phyloP scores from a whole-genome alignment of 2,797 vertebrate genomes.

The Alauda arvensis region DNA sequence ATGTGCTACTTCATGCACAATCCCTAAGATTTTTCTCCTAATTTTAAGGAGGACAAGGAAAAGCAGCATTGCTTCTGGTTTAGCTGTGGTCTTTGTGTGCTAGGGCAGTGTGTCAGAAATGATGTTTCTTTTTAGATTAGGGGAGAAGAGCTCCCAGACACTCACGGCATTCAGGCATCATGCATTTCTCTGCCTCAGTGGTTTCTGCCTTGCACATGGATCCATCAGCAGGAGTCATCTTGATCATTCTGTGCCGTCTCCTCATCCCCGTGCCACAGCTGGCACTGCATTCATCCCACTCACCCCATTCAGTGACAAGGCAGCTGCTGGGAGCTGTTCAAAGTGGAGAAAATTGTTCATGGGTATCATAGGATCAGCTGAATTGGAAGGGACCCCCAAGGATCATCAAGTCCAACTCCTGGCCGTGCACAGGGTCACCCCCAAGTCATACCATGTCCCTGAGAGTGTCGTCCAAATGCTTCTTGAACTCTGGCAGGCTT shows the following conservation, averaged over 20 bases:
- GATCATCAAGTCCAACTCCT: not conserved
- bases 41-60: not conserved
- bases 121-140: not conserved
- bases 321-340: slow-evolving; percentile 90
- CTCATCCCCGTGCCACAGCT: slow-evolving; percentile 95
- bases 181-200: slow-evolving; percentile 92
- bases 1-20: no score
- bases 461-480: rapidly evolving
- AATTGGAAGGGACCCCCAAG: not conserved
- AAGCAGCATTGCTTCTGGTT: not conserved
- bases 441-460: not conserved
- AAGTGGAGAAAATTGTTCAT: not conserved
- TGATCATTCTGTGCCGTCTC: slow-evolving; percentile 91
- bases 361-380: not conserved
- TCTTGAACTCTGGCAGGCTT: not conserved
- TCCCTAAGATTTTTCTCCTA: no score
- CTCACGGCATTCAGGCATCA: slow-evolving; percentile 99
- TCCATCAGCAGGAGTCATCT: slow-evolving; percentile 92
- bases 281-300: slow-evolving; percentile 96
- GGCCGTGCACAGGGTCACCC: not conserved
- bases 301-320: slow-evolving; percentile 93
- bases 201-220: slow-evolving; percentile 91
- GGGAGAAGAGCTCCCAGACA: not conserved
- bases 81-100: not conserved
- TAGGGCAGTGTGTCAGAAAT: not conserved